Conservation (phyloP, 1,140 invertebrate genomes). For the Brachionus manjavacas region DNA sequence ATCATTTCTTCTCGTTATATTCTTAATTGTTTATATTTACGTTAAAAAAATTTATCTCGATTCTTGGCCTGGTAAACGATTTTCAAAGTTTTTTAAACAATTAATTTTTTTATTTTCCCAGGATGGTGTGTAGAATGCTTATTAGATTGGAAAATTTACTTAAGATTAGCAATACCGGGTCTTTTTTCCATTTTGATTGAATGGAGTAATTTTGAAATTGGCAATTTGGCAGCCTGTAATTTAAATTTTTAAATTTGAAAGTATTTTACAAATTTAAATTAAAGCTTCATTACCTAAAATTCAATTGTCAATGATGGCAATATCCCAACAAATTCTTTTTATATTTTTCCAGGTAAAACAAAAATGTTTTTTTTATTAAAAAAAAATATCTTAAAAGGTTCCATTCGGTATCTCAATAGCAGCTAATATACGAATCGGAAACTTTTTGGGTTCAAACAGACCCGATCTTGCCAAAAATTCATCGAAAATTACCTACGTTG, state of each 20-base stretch:
- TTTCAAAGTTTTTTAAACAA: not conserved
- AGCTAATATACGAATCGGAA: slow-evolving; percentile 27
- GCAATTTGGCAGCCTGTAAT: slow-evolving; percentile 30
- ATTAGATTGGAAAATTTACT: slow-evolving; percentile 15
- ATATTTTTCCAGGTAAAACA: slow-evolving; percentile 20
- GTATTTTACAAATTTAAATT: not conserved
- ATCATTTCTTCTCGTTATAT: not conserved
- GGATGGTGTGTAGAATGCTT: slow-evolving; percentile 31
- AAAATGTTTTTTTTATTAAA: not conserved
- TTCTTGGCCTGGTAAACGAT: slow-evolving; percentile 25
- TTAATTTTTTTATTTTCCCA: not conserved
- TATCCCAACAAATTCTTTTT: slow-evolving; percentile 8
- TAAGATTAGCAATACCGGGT: slow-evolving; percentile 39
- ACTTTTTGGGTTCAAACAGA: slow-evolving; percentile 28
- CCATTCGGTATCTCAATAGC: slow-evolving; percentile 14
- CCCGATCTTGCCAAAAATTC: not conserved
- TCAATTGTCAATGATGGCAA: not conserved
- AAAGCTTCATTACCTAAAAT: not conserved
- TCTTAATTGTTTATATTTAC: slow-evolving; percentile 20
- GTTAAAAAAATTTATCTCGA: not conserved
- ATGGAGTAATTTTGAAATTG: slow-evolving; percentile 41
- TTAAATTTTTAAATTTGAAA: not conserved
- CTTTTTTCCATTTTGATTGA: slow-evolving; percentile 20
- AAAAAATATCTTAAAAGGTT: not conserved
- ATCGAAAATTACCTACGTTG: not conserved